Base-by-base conservation (phyloP, 2,888 invertebrate species). In the Amiota communis region DNA sequence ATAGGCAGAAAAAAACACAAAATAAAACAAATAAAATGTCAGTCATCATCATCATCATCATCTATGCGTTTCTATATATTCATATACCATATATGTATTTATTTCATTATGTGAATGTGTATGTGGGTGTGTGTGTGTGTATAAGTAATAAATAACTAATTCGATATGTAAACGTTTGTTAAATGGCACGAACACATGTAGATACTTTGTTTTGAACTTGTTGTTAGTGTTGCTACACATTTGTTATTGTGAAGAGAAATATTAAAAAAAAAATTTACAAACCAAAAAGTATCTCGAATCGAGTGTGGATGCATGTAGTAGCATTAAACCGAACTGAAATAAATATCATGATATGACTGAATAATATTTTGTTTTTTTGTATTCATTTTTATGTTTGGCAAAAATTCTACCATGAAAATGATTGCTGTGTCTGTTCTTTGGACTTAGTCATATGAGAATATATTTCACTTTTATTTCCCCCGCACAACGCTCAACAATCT, bases 341-440 rank as follows among this genome's bases (percentile, higher is more conserved):
- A 36, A 36, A 36, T 36, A 36, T 36, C 36, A 36, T 36, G 36
- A 36, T 36, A 36, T 59, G 8, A 20, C 53, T 53, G 51, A 72
- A 69, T 74, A 76, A 77, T 79, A 79, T 83, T 80, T 82, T 83
- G 78, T 76, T 72, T 75, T 73, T 73, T 77, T 76, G 78, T 81
- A 9, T 59, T 11, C 15, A 1, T 2, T 36, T 36, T 36, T 36
- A 36, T 36, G 36, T 36, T 36, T 36, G 36, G 36, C 36, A 36
- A 36, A 36, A 36, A 36, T 36, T 36, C 36, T 36, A 36, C 36
- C 6, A 36, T 36, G 2, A 36, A 36, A 36, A 36, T 53, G 69
- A 53, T 36, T 53, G 36, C 20, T 56, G 56, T 49, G 15, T n/a
- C 3, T 23, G 49, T 67, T 67, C 47, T 71, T 56, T 49, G 71